These are phyloP conservation scores for Atta colombica DNA, from an alignment of 1,140 invertebrate species.

Conservation along the genomic window DNA sequence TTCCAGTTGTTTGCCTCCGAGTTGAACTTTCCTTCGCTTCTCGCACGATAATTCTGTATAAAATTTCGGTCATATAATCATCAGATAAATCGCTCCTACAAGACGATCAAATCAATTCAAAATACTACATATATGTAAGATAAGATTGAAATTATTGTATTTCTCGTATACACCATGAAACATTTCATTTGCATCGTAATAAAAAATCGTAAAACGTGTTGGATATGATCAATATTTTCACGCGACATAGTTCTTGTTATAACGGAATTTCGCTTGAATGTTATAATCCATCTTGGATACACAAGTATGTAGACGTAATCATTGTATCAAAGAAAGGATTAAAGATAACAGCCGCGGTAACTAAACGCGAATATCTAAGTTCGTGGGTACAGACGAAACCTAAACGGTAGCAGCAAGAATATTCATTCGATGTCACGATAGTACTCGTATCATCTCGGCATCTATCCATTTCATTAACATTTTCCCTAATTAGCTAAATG, in stretches of 20 bases:
- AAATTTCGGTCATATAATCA: constrained; percentile 16
- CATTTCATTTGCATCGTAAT: neutral
- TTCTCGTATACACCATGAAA: neutral
- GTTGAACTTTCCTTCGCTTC: constrained; percentile 14
- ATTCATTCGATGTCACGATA: constrained; percentile 45
- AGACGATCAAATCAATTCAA: constrained; percentile 1
- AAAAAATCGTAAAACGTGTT: neutral
- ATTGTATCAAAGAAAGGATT: constrained; percentile 36
- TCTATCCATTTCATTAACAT: constrained; percentile 23
- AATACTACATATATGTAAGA: neutral
- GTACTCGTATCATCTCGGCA: neutral
- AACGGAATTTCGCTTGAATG: constrained; percentile 35
- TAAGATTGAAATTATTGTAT: neutral
- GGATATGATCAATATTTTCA: constrained; percentile 16
- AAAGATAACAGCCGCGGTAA: constrained; percentile 47
- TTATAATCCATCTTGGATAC: constrained; percentile 40
- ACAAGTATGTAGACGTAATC: neutral
- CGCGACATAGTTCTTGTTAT: constrained; percentile 26
- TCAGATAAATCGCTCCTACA: neutral
- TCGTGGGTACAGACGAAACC: constrained; percentile 36
- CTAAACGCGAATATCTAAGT: constrained; percentile 49
- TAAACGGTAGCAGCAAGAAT: constrained; percentile 41
- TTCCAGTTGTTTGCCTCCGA: neutral
- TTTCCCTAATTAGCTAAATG: constrained; percentile 33
- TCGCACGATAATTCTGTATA: constrained; percentile 1